A percentile compares a stretch with the other conserved stretches of the same genome.
Evolutionary conservation across 1,140 invertebrate genomes (phyloP).

Genomic region (Atta texana): DNA sequence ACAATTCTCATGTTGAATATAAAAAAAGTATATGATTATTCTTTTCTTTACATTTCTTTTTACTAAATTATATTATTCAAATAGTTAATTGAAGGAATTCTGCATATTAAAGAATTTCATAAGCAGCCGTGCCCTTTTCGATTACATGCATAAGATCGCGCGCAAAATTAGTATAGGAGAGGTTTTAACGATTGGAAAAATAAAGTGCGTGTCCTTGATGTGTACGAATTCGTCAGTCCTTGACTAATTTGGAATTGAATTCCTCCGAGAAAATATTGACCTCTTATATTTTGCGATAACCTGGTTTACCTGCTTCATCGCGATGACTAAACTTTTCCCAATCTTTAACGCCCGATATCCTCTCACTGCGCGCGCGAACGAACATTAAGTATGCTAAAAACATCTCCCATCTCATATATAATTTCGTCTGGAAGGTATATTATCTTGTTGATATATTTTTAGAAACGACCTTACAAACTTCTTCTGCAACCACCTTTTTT

Average conservation of each 20-base stretch:
- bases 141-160: neutral
- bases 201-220: slow-evolving; percentile 59
- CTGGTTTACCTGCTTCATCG: neutral
- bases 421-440: slow-evolving; percentile 33
- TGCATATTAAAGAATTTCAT: neutral
- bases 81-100: neutral
- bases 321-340: slow-evolving; percentile 59
- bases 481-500: slow-evolving; percentile 2
- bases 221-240: slow-evolving; percentile 36
- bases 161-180: neutral
- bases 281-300: neutral
- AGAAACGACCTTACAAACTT: slow-evolving; percentile 8
- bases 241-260: slow-evolving; percentile 54
- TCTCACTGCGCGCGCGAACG: slow-evolving; percentile 32
- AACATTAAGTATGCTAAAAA: slow-evolving; percentile 33
- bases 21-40: neutral
- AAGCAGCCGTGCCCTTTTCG: slow-evolving; percentile 36
- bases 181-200: slow-evolving; percentile 34
- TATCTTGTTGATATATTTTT: slow-evolving; percentile 22
- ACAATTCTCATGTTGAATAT: too few species aligned
- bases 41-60: neutral
- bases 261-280: slow-evolving; percentile 62
- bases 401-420: neutral
- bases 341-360: slow-evolving; percentile 30
- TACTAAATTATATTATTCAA: neutral